Evolutionary conservation across 2,113 vertebrate species (phyloP), one percentile per base, ranked within the genome.

Genomic region (Fulmarus glacialis): DNA sequence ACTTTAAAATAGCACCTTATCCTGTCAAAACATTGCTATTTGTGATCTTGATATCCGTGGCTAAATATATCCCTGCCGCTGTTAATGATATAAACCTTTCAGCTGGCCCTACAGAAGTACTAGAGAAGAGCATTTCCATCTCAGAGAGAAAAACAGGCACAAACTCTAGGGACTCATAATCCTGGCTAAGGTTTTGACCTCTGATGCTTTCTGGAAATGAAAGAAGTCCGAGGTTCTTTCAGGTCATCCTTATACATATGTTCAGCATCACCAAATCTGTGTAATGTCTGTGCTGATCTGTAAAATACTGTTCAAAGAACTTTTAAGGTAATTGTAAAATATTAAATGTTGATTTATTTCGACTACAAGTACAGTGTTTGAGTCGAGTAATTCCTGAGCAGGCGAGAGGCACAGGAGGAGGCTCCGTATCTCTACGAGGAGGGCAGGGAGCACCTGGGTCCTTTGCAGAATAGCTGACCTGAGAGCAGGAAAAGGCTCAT

Each of bases 341-440:
- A 97, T 85, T 97, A 97, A 97, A 97, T 70, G 80, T 68, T 64
- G 93, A 82, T 97, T 97, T 93, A 96, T 96, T 97, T 97, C 91
- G 1, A 82, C 43, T 58, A 38, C 42, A 34, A 67, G 42, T 34
- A 15, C n/a, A 34, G 71, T 1, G 3, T 73, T 83, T 45, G 88
- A 42, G 75, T 78, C 7, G 5, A 38, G 59, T 52, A 17, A 30
- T 63, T 87, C 47, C 64, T 26, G 29, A 62, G 58, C 43, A 47
- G 52, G 67, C 2, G 6, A 63, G 75, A 52, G 52, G 45, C 27
- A 27, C 0, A 1, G 78, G 22, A 32, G 29, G 71, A 74, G 63
- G 32, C 30, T 94, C 52, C 1, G 0, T 3, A 13, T 16, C 27
- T 82, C 21, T 40, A 12, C 0, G 2, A n/a, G 52, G 56, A 82